Evolutionary conservation across 2,888 invertebrate genomes (phyloP).

Genomic region (Pristionchus exspectatus): DNA sequence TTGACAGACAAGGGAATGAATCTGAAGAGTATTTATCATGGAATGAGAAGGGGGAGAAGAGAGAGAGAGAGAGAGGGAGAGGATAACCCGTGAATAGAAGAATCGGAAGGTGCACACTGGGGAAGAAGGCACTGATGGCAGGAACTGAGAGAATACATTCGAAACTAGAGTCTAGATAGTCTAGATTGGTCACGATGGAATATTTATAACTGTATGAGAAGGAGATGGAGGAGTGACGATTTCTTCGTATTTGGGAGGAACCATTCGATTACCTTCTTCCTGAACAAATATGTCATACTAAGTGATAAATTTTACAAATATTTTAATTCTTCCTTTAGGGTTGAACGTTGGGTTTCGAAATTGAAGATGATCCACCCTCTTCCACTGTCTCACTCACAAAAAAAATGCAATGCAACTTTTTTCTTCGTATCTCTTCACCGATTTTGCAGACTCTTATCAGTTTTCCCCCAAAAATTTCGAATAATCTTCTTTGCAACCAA

Average conservation of each 20-base stretch:
- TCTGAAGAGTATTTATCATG: slow-evolving; percentile 18
- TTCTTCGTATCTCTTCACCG: too few relatives aligned
- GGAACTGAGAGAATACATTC: slow-evolving; percentile 18
- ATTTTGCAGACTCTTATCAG: too few relatives aligned
- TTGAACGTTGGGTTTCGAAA: too few relatives aligned
- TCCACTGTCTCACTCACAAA: too few relatives aligned
- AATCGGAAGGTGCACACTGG: slow-evolving; percentile 43
- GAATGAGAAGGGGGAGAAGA: not conserved
- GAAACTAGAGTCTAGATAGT: slow-evolving; percentile 17
- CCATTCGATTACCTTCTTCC: slow-evolving; percentile 35
- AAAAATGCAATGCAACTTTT: too few relatives aligned
- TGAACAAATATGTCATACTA: not conserved
- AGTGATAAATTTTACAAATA: not conserved
- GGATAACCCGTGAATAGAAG: slow-evolving; percentile 1
- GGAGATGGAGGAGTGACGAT: slow-evolving; percentile 34
- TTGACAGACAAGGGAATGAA: not conserved
- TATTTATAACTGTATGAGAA: not conserved
- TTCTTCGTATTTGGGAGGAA: slow-evolving; percentile 54
- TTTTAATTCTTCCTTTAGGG: not conserved
- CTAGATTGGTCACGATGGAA: slow-evolving; percentile 26
- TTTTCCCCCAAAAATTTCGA: too few relatives aligned
- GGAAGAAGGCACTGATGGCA: slow-evolving; percentile 41
- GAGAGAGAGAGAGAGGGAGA: not conserved
- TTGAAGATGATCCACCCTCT: too few relatives aligned
- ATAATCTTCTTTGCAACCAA: too few relatives aligned